phyloP scores from a whole-genome alignment of 37 sponge, comb jelly and placozoan genomes.

The Mnemiopsis leidyi region DNA sequence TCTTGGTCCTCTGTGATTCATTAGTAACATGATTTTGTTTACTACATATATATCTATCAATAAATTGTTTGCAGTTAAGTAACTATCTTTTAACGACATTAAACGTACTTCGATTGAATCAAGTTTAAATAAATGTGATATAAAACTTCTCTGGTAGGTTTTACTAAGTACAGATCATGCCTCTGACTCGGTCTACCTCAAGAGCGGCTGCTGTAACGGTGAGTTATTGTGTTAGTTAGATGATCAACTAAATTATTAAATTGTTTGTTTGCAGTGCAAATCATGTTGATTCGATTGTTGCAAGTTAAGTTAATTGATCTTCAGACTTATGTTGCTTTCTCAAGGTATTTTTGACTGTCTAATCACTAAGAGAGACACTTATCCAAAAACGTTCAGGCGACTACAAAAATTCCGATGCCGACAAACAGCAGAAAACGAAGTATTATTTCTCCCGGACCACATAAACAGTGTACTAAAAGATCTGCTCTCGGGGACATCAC shows the following conservation, averaged over 20 bases:
- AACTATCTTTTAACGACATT: no score
- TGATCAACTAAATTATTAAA: no score
- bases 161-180: slow-evolving; percentile 3
- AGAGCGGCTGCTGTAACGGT: slow-evolving; percentile 19
- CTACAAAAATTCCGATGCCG: not conserved
- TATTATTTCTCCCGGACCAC: slow-evolving; percentile 30
- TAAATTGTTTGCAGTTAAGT: no score
- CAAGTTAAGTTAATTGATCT: not conserved
- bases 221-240: no score
- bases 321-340: no score
- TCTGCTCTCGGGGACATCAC: slow-evolving; percentile 57
- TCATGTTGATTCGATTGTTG: no score
- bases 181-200: slow-evolving; percentile 10
- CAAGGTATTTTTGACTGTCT: no score
- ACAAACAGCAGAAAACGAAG: slow-evolving; percentile 4
- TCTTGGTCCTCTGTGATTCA: no score
- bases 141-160: not conserved
- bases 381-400: not conserved
- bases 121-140: not conserved
- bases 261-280: no score
- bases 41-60: no score
- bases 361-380: no score
- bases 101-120: not conserved
- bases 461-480: slow-evolving; percentile 44
- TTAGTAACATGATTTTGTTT: no score